Conservation (phyloP, 2,797 vertebrate species). For the Characodon lateralis region DNA sequence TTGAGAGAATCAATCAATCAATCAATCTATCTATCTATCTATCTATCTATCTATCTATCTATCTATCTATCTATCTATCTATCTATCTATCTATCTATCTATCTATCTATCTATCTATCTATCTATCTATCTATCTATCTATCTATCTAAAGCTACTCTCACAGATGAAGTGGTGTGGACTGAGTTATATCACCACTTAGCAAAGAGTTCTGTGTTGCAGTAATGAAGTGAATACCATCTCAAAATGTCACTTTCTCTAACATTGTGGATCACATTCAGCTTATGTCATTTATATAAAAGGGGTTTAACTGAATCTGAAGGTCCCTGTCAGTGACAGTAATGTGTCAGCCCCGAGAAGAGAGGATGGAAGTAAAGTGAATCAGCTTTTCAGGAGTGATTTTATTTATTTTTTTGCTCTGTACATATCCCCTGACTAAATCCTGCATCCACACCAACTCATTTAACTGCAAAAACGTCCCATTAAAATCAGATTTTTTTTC, state of each 20-base stretch:
- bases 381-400: neutral
- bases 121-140: too few species aligned
- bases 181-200: neutral
- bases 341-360: neutral
- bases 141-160: neutral
- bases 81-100: too few species aligned
- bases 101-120: too few species aligned
- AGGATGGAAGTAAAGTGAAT: neutral
- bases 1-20: too few species aligned
- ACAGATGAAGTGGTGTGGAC: neutral
- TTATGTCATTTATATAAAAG: constrained; percentile 2
- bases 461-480: neutral
- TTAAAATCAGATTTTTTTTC: neutral
- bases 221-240: constrained; percentile 1
- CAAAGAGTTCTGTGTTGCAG: neutral
- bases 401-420: neutral
- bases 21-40: too few species aligned
- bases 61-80: too few species aligned
- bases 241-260: neutral
- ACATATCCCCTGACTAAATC: neutral
- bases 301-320: neutral
- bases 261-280: constrained; percentile 1
- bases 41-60: too few species aligned
- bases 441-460: neutral
- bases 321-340: neutral